Evolutionary conservation across 2,888 invertebrate genomes (phyloP), one percentile per base, ranked within the genome.

Genomic region (Empis livida): DNA sequence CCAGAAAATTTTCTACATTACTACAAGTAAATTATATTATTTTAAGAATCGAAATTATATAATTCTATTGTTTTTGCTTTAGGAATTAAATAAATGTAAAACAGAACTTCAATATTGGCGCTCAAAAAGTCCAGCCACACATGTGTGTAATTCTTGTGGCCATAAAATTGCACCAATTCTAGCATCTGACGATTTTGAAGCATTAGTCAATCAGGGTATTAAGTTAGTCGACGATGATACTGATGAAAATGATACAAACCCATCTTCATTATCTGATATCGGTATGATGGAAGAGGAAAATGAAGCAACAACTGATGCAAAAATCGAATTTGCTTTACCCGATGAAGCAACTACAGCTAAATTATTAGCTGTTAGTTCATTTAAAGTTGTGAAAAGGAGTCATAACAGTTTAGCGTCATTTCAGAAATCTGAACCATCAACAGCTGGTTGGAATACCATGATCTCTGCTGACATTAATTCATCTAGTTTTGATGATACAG

Each of bases 71-170:
- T 50, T 47, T n/a, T 14, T 10, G 37, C 59, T 62, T 2, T 74
- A 90, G 81, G 90, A 91, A 69, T 71, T 91, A 57, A 91, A 90
- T 70, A 90, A 90, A 67, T 91, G 90, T 70, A 90, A 90, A 72
- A 90, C 90, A 32, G 90, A 91, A 70, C 70, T 90, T 59, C 90
- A 90, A 70, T 90, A 89, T 68, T 90, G 89, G 88, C 81, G 90
- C 49, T 89, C 89, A 39, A 88, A 88, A 57, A 87, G 88, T 51
- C 87, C 89, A 11, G 85, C 88, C 53, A 76, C 76, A 57, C 78
- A 82, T 51, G 76, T 82, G 47, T 89, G 88, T 61, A 80, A 77
- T 32, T 78, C 82, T 55, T 88, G 87, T 62, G 86, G 87, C 48
- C 77, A 74, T 49, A 74, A 75, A 47, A 72, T 76, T 54, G 61